Evolutionary conservation across 2,113 vertebrate genomes (phyloP), one percentile per base, ranked within the genome.

Genomic region (Phalacrocorax brasilianus): DNA sequence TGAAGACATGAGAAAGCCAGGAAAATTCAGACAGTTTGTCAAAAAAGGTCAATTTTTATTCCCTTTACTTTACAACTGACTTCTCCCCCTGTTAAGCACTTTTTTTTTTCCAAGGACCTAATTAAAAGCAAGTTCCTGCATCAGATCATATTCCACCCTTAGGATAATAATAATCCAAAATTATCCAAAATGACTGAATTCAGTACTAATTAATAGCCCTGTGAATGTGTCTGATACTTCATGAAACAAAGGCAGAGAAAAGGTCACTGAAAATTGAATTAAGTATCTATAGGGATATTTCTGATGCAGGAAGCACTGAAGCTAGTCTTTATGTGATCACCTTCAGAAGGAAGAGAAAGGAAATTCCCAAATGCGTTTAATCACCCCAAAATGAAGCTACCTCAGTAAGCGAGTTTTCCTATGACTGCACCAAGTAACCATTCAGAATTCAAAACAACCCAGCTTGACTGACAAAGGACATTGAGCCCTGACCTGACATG

Each of bases 1-100:
- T 91, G 82, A 91, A 94, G 91, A 93, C 72, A 96, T 91, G 87
- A 92, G 91, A 95, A 96, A 97, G 38, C 62, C 89, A 94, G 2
- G 14, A 79, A 85, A 85, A 90, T 70, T 68, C 63, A 87, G 92
- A 75, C 52, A 77, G 58, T 81, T 95, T 85, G 66, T 89, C 78
- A 89, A 80, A 67, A 91, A 89, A 95, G 81, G 93, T 92, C 81
- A 85, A 2, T 40, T 93, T 93, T 92, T 93, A 85, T 78, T 78
- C 66, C 53, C 44, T 91, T 68, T 61, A 66, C 49, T 85, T 96
- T 93, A 85, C 47, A 95, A 47, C 28, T 87, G 61, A 65, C 33
- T 44, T 91, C 30, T 82, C n/a, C 18, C 22, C 6, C 6, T 40
- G 5, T 56, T 83, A 81, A 74, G 67, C 16, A 38, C 20, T 27